These are phyloP conservation scores for Tenthredo notha DNA, from an alignment of 2,888 invertebrate species.

Conservation along the genomic window DNA sequence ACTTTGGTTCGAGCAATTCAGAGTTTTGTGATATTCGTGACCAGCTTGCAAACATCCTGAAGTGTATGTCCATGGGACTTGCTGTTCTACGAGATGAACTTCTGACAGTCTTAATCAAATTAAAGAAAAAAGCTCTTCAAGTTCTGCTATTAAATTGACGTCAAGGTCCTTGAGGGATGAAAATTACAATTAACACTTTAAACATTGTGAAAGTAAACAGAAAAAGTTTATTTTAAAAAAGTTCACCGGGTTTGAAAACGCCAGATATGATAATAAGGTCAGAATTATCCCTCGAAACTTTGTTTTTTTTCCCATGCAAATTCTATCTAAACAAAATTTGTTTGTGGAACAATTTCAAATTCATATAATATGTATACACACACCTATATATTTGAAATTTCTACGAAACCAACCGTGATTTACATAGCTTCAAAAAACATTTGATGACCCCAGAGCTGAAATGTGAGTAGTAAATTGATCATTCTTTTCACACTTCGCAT, in stretches of 20 bases:
- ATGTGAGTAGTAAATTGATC: background rate
- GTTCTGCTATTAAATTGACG: background rate
- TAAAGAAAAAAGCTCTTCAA: background rate
- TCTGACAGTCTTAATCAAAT: conserved; percentile 1
- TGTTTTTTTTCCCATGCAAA: background rate
- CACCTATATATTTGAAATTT: background rate
- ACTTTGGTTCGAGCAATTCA: conserved; percentile 40
- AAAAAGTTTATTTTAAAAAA: background rate
- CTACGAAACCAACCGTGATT: background rate
- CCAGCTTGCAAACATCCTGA: conserved; percentile 31
- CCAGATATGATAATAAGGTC: background rate
- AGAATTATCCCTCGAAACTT: background rate
- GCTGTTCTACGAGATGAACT: background rate
- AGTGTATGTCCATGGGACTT: conserved; percentile 18
- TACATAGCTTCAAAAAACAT: background rate
- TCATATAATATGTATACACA: background rate
- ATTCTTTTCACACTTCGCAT: background rate
- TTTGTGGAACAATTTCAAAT: background rate
- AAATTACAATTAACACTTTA: background rate
- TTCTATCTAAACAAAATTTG: background rate
- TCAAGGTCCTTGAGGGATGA: background rate
- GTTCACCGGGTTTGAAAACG: background rate
- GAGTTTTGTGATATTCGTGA: conserved; percentile 47
- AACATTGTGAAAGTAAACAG: background rate
- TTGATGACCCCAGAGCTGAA: background rate